These are phyloP conservation scores for Ectemnius lituratus DNA, from an alignment of 2,888 invertebrate species.

Conservation along the genomic window DNA sequence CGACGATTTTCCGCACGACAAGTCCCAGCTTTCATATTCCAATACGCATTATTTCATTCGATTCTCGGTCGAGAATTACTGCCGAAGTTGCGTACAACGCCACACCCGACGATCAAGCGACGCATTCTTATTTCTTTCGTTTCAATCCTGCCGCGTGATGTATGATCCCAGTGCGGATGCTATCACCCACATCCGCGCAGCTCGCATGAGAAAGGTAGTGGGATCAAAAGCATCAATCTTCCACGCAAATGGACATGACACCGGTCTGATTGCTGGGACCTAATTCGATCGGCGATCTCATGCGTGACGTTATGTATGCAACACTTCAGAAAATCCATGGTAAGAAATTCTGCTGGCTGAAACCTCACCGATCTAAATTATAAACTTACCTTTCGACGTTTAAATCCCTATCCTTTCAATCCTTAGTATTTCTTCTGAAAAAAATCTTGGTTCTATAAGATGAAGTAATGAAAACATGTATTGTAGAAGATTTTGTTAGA, in stretches of 20 bases:
- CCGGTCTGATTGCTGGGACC: too few relatives aligned
- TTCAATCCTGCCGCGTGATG: not conserved
- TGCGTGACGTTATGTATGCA: too few relatives aligned
- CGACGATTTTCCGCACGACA: constrained; percentile 57
- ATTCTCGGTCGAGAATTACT: constrained; percentile 27
- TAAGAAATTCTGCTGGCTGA: too few relatives aligned
- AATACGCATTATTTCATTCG: constrained; percentile 26
- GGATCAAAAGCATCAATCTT: constrained; percentile 2
- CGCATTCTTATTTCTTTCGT: not conserved
- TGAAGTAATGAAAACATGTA: too few relatives aligned
- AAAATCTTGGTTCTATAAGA: too few relatives aligned
- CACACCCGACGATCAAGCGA: not conserved
- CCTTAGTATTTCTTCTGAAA: too few relatives aligned
- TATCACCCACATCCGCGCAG: not conserved
- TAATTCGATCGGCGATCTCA: too few relatives aligned
- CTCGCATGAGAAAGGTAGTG: not conserved
- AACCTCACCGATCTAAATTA: too few relatives aligned
- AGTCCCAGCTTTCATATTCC: constrained; percentile 30
- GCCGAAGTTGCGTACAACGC: constrained; percentile 10
- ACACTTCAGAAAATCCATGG: too few relatives aligned
- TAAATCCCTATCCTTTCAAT: too few relatives aligned
- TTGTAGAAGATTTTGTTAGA: too few relatives aligned
- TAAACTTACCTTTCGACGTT: too few relatives aligned
- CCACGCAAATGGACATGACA: not conserved
- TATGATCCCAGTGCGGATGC: not conserved